Conservation (phyloP, 1,140 invertebrate species). For the Marisa cornuarietis region DNA sequence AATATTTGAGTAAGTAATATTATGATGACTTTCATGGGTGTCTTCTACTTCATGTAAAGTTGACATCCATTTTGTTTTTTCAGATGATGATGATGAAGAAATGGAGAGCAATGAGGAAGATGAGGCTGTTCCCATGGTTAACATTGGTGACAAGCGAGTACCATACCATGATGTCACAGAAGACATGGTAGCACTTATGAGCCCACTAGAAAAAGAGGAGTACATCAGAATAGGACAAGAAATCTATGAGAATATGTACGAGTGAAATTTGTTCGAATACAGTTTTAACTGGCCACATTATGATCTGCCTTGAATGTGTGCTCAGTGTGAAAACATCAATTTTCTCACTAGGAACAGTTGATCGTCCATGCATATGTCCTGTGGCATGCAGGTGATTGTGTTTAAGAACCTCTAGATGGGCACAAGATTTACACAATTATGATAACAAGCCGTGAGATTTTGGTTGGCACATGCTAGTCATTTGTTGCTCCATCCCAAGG, state of each 20-base stretch:
- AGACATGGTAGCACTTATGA: constrained; percentile 89
- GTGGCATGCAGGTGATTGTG: too few relatives aligned
- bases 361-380: too few relatives aligned
- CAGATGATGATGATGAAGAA: constrained; percentile 71
- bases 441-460: too few relatives aligned
- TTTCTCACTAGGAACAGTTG: too few relatives aligned
- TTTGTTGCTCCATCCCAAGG: too few relatives aligned
- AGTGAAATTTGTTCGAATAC: constrained; percentile 47
- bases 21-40: too few relatives aligned
- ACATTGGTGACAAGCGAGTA: constrained; percentile 81
- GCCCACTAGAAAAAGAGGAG: constrained; percentile 88
- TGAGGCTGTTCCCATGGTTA: constrained; percentile 83
- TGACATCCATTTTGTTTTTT: constrained; percentile 40
- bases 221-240: constrained; percentile 95
- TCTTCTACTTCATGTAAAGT: background rate
- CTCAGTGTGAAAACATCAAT: background rate
- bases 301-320: background rate
- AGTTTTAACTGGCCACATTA: background rate
- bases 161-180: constrained; percentile 84
- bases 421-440: too few relatives aligned
- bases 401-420: too few relatives aligned
- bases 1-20: too few relatives aligned
- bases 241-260: constrained; percentile 75
- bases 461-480: too few relatives aligned
- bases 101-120: constrained; percentile 84